Percentiles rank a stretch among this genome's conserved stretches.
These are phyloP conservation scores for Microtus oregoni DNA, from an alignment of 2,113 vertebrate species.

Conservation along the genomic window DNA sequence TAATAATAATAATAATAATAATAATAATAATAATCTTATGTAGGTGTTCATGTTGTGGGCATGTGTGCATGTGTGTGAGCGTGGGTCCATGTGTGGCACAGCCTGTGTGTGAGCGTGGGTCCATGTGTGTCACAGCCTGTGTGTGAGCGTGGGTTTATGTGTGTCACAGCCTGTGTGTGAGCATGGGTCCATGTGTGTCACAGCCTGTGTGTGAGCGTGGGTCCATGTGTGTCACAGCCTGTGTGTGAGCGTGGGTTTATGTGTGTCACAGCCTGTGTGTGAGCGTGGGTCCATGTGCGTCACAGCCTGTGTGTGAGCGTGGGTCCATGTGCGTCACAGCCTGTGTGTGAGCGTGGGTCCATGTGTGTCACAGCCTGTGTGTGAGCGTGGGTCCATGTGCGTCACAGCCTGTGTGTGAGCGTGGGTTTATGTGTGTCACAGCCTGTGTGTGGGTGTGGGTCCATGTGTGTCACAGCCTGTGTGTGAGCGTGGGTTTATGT, in stretches of 20 bases:
- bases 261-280: background rate
- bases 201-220: background rate
- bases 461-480: background rate
- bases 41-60: background rate
- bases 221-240: background rate
- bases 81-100: background rate
- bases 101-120: background rate
- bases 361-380: background rate
- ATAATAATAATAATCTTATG: too few species aligned
- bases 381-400: too few species aligned
- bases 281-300: rapidly evolving
- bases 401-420: background rate
- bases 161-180: background rate
- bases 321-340: background rate
- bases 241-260: background rate
- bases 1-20: background rate
- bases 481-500: background rate
- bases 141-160: rapidly evolving
- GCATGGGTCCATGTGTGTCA: background rate
- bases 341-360: background rate
- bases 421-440: background rate
- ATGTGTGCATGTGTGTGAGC: background rate
- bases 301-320: background rate
- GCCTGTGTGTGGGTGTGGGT: background rate
- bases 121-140: too few species aligned